Evolutionary conservation across 2,113 vertebrate species (phyloP).

Genomic region (Apus apus): DNA sequence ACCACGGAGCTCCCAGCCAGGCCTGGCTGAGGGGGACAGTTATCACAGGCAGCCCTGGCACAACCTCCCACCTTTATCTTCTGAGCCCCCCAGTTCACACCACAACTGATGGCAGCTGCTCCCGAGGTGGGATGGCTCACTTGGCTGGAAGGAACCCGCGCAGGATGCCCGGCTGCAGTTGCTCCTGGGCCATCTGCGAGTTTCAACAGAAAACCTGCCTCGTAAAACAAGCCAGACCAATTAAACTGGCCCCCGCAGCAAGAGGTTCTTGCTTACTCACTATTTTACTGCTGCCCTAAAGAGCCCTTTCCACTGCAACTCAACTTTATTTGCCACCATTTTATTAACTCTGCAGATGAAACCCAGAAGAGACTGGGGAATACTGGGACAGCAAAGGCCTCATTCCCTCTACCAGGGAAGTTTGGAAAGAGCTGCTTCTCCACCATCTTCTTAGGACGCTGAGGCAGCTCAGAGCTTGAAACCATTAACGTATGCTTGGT

Average conservation of each 20-base stretch:
- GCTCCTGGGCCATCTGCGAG: conserved; percentile 61
- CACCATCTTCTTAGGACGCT: background rate
- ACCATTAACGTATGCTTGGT: background rate
- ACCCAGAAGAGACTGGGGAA: conserved; percentile 40
- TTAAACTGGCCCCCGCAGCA: conserved; percentile 64
- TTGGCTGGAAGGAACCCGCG: conserved; percentile 51
- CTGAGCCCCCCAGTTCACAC: background rate
- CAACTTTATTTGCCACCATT: conserved; percentile 61
- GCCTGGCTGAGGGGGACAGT: background rate
- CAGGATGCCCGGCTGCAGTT: conserved; percentile 49
- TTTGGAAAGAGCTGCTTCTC: background rate
- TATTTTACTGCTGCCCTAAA: conserved; percentile 61
- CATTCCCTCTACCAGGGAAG: background rate
- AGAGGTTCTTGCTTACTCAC: conserved; percentile 62
- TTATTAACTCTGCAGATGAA: conserved; percentile 70
- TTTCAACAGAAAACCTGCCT: conserved; percentile 63
- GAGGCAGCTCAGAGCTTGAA: background rate
- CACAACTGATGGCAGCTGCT: background rate
- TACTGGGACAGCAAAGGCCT: conserved; percentile 27
- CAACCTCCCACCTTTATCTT: background rate
- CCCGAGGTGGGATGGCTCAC: conserved; percentile 15
- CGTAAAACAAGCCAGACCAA: conserved; percentile 73
- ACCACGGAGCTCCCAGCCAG: background rate
- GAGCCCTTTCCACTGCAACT: conserved; percentile 61
- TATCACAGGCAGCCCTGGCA: background rate